A percentile compares a stretch with the other conserved stretches of the same genome.
phyloP scores from a whole-genome alignment of 1,140 invertebrate species.

The Atta texana region DNA sequence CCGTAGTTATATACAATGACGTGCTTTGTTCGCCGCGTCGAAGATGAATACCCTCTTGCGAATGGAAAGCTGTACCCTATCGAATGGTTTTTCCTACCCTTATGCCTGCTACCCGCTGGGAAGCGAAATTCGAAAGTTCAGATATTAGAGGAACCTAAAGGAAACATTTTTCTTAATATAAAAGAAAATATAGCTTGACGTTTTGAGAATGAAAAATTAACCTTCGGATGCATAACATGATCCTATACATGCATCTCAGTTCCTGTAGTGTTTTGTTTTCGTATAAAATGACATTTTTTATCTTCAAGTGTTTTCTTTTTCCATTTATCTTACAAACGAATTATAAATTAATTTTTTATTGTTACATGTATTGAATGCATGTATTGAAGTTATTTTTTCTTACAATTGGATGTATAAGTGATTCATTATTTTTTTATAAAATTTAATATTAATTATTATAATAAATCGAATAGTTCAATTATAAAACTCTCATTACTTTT shows the following conservation, averaged over 20 bases:
- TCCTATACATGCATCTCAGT: too few species aligned
- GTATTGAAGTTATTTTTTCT: background rate
- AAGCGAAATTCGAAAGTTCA: background rate
- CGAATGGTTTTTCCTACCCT: slow-evolving; percentile 30
- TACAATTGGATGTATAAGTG: too few species aligned
- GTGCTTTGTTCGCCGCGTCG: slow-evolving; percentile 22
- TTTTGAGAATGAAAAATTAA: background rate
- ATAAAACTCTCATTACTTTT: too few species aligned
- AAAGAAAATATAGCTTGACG: too few species aligned
- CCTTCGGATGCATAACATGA: background rate
- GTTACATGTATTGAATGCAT: too few species aligned
- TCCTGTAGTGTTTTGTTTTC: too few species aligned
- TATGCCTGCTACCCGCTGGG: too few species aligned
- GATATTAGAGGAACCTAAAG: too few species aligned
- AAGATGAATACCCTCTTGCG: background rate
- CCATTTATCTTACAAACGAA: background rate
- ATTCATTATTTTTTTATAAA: too few species aligned
- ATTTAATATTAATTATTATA: too few species aligned
- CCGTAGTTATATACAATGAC: slow-evolving; percentile 38
- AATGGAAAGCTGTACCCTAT: background rate
- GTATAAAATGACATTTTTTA: background rate
- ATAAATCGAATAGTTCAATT: too few species aligned
- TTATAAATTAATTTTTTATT: background rate
- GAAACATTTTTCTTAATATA: background rate
- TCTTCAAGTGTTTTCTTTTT: background rate